A percentile compares a stretch with the other conserved stretches of the same genome.
phyloP scores from a whole-genome alignment of 2,113 vertebrate species.

The Pholis gunnellus region DNA sequence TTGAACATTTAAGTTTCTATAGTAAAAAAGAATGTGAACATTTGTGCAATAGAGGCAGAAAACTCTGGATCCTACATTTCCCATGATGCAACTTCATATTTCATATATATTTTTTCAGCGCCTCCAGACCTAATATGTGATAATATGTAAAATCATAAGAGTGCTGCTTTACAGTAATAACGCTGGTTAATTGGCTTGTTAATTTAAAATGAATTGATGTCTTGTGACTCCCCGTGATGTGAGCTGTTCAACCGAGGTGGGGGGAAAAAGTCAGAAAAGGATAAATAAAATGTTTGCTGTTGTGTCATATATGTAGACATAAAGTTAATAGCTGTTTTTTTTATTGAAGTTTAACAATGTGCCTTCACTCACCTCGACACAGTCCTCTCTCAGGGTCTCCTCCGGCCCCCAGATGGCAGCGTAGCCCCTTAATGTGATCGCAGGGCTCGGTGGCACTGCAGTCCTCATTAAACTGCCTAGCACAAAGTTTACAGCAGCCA shows the following conservation, averaged over 20 bases:
- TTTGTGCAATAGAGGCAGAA: background rate
- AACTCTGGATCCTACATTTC: background rate
- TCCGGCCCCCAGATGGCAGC: constrained; percentile 81
- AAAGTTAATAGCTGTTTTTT: too few species aligned
- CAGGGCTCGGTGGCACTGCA: constrained; percentile 79
- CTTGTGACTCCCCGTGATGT: background rate
- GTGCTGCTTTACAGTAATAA: too few species aligned
- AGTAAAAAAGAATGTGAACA: background rate
- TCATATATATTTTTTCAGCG: background rate
- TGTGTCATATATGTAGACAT: background rate
- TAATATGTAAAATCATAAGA: too few species aligned
- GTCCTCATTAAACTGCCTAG: constrained; percentile 84
- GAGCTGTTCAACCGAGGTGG: background rate
- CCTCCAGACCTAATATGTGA: too few species aligned
- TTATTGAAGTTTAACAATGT: background rate
- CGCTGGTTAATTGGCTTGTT: too few species aligned
- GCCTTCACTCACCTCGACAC: constrained; percentile 76
- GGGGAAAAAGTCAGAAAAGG: background rate
- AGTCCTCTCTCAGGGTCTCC: constrained; percentile 78
- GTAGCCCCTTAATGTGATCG: constrained; percentile 86
- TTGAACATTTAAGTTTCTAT: background rate
- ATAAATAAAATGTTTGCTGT: background rate
- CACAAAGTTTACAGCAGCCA: constrained; percentile 85
- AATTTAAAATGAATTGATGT: background rate
- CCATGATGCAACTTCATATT: background rate